Conservation (phyloP, 2,113 vertebrate species). For the Xenopus borealis region DNA sequence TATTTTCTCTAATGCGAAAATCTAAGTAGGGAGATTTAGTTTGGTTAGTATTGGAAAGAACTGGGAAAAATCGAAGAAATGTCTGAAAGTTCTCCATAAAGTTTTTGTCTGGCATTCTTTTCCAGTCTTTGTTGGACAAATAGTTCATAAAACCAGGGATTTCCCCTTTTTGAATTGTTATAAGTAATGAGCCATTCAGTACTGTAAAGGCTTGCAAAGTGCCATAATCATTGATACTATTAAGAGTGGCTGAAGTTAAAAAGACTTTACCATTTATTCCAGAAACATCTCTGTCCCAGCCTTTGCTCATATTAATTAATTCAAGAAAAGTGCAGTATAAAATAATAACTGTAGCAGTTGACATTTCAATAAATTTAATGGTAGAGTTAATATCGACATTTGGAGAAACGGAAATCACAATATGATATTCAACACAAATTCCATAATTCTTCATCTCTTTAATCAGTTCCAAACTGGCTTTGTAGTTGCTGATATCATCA, state of each 20-base stretch:
- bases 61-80: not conserved
- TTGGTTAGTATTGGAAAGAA: not conserved
- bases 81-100: not conserved
- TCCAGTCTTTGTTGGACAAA: not conserved
- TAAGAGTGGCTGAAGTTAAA: not conserved
- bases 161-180: not conserved
- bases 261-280: not conserved
- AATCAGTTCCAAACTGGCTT: not conserved
- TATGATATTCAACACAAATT: not conserved
- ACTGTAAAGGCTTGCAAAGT: not conserved
- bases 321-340: not conserved
- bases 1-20: not conserved
- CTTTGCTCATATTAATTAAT: not conserved
- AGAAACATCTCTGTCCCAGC: no score
- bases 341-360: not conserved
- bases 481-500: not conserved
- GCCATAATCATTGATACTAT: not conserved
- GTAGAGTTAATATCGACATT: no score
- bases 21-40: not conserved
- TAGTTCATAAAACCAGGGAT: not conserved
- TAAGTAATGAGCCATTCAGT: slow-evolving; percentile 7
- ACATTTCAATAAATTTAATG: not conserved
- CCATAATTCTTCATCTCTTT: not conserved
- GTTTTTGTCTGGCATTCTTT: not conserved
- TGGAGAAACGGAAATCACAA: not conserved